Base-by-base conservation (phyloP, 2,888 invertebrate species). In the Phyllotreta cruciferae region DNA sequence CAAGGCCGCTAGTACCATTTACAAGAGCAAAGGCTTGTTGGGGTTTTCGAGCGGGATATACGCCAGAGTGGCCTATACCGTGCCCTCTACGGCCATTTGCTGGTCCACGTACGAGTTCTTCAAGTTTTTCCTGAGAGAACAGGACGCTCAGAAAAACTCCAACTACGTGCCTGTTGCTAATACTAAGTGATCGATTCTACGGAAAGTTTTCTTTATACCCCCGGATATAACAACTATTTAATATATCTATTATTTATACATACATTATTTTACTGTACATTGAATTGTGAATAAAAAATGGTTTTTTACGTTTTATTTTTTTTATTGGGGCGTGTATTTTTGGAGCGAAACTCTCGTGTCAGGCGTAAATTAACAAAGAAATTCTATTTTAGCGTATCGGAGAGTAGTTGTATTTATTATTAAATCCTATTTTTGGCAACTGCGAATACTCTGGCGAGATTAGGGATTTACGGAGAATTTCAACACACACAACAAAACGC, bases 41-140 rank as follows among this genome's bases (percentile, higher is more conserved):
- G 50, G 50, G 3, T 50, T 50, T 10, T 34, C 10, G 8, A n/a
- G 36, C 11, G 50, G 50, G 1, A 10, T 68, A 7, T 62, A 60
- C 55, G 69, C 69, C 58, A 87, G 99, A 71, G 90, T 99, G 67
- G 84, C 94, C 74, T 98, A 94, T 84, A 96, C 98, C 85, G 94
- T 96, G 90, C 99, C 99, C 41, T 94, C 98, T 57, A 98, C 98
- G 60, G 98, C 98, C 62, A 97, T 99, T 79, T 96, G 97, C 80
- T 99, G 99, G 99, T 95, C 96, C 65, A 96, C 98, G 71, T 99
- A 96, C 85, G 99, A 98, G 86, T 91, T 93, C 79, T 93, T 96
- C 84, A 97, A 97, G 83, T 90, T 50, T 14, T n/a, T 50, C 36
- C 36, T 50, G 1, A 50, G 8, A 8, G 50, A 50, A 50, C 35